Conservation (phyloP, 35 echinoderm and acorn worm genomes). For the Anneissia japonica region DNA sequence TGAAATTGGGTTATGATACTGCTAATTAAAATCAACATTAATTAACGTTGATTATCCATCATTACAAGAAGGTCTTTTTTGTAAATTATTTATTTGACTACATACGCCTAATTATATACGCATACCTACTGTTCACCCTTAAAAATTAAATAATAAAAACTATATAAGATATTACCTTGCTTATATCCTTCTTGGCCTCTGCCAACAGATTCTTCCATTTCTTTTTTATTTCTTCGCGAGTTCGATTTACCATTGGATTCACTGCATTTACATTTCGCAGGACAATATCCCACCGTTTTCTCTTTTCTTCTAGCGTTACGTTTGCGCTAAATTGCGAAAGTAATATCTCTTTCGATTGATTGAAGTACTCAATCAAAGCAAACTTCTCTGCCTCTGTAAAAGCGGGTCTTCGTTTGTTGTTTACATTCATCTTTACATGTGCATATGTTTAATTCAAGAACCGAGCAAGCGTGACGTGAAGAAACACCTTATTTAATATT, state of each 20-base stretch:
- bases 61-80: too few species aligned
- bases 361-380: neutral
- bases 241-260: neutral
- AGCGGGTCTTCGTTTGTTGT: neutral
- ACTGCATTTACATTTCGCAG: neutral
- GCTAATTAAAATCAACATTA: neutral
- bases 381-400: neutral
- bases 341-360: neutral
- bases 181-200: neutral
- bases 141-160: neutral
- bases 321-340: neutral
- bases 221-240: neutral
- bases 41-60: too few species aligned
- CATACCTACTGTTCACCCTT: too few species aligned
- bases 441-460: neutral
- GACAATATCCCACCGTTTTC: neutral
- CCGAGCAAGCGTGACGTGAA: neutral
- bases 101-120: too few species aligned
- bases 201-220: neutral
- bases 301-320: neutral
- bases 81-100: too few species aligned
- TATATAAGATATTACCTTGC: neutral
- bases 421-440: neutral
- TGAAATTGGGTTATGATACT: neutral
- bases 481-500: neutral